Evolutionary conservation across 2,113 vertebrate genomes (phyloP).

Genomic region (Centropus bengalensis): DNA sequence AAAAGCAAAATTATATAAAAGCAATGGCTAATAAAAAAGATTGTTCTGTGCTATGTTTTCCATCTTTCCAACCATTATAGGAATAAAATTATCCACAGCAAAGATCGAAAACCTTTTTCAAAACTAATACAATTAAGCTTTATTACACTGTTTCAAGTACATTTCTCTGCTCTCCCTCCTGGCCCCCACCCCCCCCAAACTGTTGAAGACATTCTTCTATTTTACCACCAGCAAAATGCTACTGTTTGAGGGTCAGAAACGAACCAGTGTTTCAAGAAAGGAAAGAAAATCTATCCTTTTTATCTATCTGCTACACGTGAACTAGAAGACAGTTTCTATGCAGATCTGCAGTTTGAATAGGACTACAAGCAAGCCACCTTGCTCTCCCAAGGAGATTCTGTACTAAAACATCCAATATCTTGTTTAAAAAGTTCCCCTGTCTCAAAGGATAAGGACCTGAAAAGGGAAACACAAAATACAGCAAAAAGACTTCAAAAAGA

Average conservation of each 20-base stretch:
- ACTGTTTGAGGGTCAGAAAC: slow-evolving; percentile 64
- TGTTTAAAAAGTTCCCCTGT: neutral
- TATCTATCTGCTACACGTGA: neutral
- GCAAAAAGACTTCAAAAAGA: slow-evolving; percentile 2
- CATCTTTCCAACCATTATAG: slow-evolving; percentile 70
- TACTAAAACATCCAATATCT: neutral
- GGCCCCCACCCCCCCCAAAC: slow-evolving; percentile 26
- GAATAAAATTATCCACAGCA: slow-evolving; percentile 75
- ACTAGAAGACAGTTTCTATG: neutral
- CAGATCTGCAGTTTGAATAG: neutral
- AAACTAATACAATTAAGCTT: slow-evolving; percentile 79
- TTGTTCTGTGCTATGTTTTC: slow-evolving; percentile 61
- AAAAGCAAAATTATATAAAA: slow-evolving; percentile 75
- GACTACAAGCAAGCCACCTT: neutral
- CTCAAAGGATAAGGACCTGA: neutral
- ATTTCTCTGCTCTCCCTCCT: slow-evolving; percentile 47
- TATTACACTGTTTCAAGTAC: slow-evolving; percentile 68
- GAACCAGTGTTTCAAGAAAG: slow-evolving; percentile 17
- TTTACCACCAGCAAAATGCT: slow-evolving; percentile 61
- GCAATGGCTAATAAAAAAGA: slow-evolving; percentile 77
- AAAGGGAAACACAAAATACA: neutral
- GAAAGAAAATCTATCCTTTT: slow-evolving; percentile 38
- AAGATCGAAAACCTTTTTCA: slow-evolving; percentile 74
- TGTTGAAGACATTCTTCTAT: slow-evolving; percentile 35
- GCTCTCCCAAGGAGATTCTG: neutral